Evolutionary conservation across 2,797 vertebrate species (phyloP).

Genomic region (Neosilurus mollespiculum): DNA sequence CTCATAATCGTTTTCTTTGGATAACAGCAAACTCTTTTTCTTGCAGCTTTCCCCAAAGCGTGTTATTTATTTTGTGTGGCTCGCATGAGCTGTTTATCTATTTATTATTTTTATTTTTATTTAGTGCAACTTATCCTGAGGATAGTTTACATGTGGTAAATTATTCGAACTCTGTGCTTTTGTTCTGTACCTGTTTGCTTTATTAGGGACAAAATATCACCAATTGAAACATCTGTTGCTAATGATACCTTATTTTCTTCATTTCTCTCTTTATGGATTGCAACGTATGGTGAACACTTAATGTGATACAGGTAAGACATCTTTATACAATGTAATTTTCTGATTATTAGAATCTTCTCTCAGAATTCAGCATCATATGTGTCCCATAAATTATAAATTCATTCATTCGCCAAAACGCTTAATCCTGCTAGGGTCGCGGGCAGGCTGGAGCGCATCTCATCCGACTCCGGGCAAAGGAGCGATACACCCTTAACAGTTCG

Average conservation of each 20-base stretch:
- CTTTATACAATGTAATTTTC: neutral
- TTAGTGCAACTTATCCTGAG: slow-evolving; percentile 20
- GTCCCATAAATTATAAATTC: neutral
- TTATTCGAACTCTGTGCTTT: slow-evolving; percentile 13
- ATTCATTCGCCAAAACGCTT: no score
- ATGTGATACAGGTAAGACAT: slow-evolving; percentile 50
- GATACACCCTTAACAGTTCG: no score
- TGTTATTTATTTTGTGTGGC: slow-evolving; percentile 28
- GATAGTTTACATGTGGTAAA: slow-evolving; percentile 29
- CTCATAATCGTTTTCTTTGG: slow-evolving; percentile 29
- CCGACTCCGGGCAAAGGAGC: no score
- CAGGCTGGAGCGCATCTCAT: no score
- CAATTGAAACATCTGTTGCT: slow-evolving; percentile 5
- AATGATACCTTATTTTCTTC: slow-evolving; percentile 12
- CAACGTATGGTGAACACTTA: slow-evolving; percentile 29
- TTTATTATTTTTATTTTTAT: slow-evolving; percentile 11
- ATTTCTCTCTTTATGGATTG: slow-evolving; percentile 19
- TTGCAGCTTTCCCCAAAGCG: slow-evolving; percentile 42
- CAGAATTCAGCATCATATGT: neutral
- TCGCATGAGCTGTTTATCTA: slow-evolving; percentile 39
- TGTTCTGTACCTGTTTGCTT: neutral
- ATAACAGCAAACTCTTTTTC: slow-evolving; percentile 39
- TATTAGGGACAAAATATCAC: slow-evolving; percentile 1
- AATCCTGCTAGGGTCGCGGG: no score
- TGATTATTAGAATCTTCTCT: neutral